Conservation (phyloP, 2,888 invertebrate species). For the Trilocha varians region DNA sequence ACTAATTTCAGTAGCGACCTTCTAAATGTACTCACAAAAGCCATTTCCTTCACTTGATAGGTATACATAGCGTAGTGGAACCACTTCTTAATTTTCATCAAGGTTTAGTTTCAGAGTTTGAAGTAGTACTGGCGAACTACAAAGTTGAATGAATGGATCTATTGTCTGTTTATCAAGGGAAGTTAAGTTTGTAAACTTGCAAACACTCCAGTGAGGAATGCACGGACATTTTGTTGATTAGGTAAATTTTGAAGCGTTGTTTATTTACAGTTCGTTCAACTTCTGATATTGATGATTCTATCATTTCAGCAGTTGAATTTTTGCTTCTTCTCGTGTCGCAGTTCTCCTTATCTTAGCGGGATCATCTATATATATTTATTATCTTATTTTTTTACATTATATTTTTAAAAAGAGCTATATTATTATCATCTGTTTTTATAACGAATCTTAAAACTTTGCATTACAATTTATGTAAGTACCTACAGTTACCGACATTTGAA, state of each 20-base stretch:
- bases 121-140: neutral
- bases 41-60: constrained; percentile 38
- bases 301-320: no score
- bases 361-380: no score
- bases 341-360: no score
- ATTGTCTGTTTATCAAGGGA: neutral
- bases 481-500: no score
- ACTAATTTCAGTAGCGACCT: constrained; percentile 22
- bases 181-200: neutral
- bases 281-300: no score
- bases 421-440: no score
- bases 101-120: neutral
- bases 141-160: neutral
- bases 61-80: constrained; percentile 9
- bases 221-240: neutral
- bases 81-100: neutral
- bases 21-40: constrained; percentile 28
- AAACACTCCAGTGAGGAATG: neutral
- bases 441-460: no score
- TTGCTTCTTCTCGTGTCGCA: no score
- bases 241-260: neutral
- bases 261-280: no score
- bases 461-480: no score
- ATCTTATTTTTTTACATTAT: no score
- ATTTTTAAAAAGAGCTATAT: no score